A percentile compares a stretch with the other conserved stretches of the same genome.
Conservation (phyloP, 2,888 invertebrate species). For the Brenthis daphne region DNA sequence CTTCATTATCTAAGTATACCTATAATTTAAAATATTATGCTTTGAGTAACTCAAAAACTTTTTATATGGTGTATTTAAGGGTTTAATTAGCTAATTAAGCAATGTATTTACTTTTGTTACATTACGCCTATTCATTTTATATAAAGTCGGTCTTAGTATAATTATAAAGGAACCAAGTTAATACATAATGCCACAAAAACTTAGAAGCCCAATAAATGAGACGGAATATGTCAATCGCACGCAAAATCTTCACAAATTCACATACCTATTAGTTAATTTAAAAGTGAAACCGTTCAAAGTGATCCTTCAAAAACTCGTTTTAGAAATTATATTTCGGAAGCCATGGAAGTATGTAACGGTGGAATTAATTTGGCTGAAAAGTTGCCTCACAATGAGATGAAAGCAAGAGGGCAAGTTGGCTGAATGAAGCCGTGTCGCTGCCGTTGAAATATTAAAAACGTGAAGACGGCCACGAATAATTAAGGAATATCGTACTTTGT, state of each 20-base stretch:
- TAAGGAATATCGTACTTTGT: conserved; percentile 21
- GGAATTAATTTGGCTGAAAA: conserved; percentile 76
- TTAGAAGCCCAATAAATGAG: too few relatives aligned
- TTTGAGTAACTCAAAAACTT: too few relatives aligned
- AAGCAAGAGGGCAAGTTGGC: conserved; percentile 70
- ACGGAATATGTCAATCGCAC: not conserved
- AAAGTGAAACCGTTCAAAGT: conserved; percentile 60
- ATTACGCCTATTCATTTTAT: too few relatives aligned
- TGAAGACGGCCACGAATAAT: conserved; percentile 42
- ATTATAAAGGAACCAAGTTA: too few relatives aligned
- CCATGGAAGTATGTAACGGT: conserved; percentile 67
- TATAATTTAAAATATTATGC: too few relatives aligned
- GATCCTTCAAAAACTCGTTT: conserved; percentile 55
- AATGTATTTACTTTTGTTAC: too few relatives aligned
- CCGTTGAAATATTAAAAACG: conserved; percentile 73
- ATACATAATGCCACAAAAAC: too few relatives aligned
- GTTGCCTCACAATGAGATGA: conserved; percentile 76
- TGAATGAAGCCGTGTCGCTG: conserved; percentile 70
- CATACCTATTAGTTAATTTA: conserved; percentile 45
- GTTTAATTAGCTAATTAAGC: too few relatives aligned
- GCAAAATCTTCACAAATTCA: conserved; percentile 20
- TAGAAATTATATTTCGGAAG: conserved; percentile 74
- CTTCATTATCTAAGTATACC: too few relatives aligned
- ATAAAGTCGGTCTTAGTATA: too few relatives aligned
- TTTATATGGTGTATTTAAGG: too few relatives aligned